These are phyloP conservation scores for Hirtodrosophila trivittata DNA, from an alignment of 2,888 invertebrate genomes.

Conservation along the genomic window DNA sequence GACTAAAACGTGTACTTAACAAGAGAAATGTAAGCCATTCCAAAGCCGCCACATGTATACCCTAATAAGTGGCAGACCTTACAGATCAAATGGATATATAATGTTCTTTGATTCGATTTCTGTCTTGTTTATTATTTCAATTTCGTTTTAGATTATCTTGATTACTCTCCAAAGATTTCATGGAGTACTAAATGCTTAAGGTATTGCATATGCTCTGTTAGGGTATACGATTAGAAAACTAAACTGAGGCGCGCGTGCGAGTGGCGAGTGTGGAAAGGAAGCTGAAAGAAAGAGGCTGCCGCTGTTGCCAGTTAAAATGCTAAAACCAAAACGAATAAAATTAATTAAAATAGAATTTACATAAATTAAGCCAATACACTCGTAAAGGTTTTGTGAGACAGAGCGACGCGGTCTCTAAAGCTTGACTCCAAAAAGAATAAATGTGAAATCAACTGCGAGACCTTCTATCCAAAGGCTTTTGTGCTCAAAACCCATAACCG, in stretches of 20 bases:
- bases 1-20: conserved; percentile 76
- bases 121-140: too few species aligned
- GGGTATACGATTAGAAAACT: conserved; percentile 61
- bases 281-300: conserved; percentile 56
- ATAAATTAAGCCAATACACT: conserved; percentile 62
- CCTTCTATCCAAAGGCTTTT: too few species aligned
- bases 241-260: conserved; percentile 67
- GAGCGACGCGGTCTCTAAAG: conserved; percentile 63
- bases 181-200: too few species aligned
- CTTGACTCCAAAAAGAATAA: conserved; percentile 20
- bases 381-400: conserved; percentile 70
- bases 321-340: conserved; percentile 56
- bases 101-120: too few species aligned
- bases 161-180: too few species aligned
- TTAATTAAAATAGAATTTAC: conserved; percentile 79
- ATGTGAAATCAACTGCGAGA: background rate
- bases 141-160: too few species aligned
- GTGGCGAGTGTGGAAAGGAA: conserved; percentile 42
- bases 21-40: conserved; percentile 8
- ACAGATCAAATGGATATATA: too few species aligned
- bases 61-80: conserved; percentile 22
- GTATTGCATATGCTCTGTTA: conserved; percentile 9
- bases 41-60: conserved; percentile 26
- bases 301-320: conserved; percentile 39
- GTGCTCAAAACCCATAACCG: too few species aligned